phyloP scores from a whole-genome alignment of 2,797 vertebrate species.

The Hafferia zeledoni region DNA sequence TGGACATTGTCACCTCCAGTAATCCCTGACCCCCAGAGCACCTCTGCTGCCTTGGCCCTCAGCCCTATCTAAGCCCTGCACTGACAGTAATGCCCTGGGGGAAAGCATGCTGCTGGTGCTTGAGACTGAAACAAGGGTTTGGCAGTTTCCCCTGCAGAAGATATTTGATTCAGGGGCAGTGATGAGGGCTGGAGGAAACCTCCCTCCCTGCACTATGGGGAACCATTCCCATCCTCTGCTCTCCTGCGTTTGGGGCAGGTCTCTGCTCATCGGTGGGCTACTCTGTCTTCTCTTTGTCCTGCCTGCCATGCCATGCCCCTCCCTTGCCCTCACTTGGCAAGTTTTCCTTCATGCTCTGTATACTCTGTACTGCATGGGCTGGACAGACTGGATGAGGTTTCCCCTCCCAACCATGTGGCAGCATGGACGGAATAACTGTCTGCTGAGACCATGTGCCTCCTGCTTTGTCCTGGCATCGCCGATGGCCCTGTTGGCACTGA shows the following conservation, averaged over 20 bases:
- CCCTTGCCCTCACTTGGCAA: not conserved
- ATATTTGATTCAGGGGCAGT: not conserved
- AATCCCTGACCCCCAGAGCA: not conserved
- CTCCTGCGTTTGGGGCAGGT: not conserved
- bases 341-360: not conserved
- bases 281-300: not conserved
- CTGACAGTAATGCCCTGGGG: not conserved
- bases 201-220: not conserved
- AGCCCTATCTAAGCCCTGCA: not conserved
- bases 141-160: not conserved
- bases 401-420: not conserved
- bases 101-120: not conserved
- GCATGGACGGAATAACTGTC: not conserved
- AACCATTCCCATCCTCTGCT: not conserved
- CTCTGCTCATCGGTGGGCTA: not conserved
- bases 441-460: not conserved
- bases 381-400: not conserved
- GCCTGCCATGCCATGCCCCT: accelerated
- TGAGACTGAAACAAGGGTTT: not conserved
- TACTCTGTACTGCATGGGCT: accelerated
- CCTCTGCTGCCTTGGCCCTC: not conserved
- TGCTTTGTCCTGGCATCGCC: not conserved
- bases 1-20: accelerated
- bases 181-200: not conserved
- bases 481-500: accelerated